Percentiles rank a stretch among this genome's conserved stretches.
phyloP scores from a whole-genome alignment of 2,888 invertebrate species.

The Drosophila quinaria region DNA sequence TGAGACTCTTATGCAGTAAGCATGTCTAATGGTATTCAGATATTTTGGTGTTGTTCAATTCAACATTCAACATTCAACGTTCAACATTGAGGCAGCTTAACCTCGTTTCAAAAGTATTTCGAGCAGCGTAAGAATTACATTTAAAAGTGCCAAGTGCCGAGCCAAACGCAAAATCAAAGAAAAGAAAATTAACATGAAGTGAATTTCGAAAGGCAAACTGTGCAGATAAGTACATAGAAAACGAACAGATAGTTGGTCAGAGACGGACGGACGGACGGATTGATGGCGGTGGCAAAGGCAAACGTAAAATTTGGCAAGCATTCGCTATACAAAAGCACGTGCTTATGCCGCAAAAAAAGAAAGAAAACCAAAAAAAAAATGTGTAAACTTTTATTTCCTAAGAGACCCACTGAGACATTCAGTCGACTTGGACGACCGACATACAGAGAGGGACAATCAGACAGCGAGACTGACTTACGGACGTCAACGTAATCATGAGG shows the following conservation, averaged over 20 bases:
- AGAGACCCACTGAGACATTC: constrained; percentile 71
- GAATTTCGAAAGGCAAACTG: constrained; percentile 64
- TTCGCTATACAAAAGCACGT: constrained; percentile 63
- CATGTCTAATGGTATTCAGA: constrained; percentile 41
- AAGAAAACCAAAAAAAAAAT: constrained; percentile 43
- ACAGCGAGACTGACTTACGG: constrained; percentile 11
- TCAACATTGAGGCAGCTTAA: constrained; percentile 60
- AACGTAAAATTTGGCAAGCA: constrained; percentile 70
- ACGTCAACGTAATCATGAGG: constrained; percentile 74
- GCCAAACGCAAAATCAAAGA: constrained; percentile 71
- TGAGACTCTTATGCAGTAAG: constrained; percentile 18
- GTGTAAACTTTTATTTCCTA: constrained; percentile 76
- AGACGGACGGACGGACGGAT: constrained; percentile 7
- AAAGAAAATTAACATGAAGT: constrained; percentile 77
- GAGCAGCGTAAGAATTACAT: constrained; percentile 65
- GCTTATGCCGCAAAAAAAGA: constrained; percentile 62
- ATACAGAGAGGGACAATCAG: constrained; percentile 10
- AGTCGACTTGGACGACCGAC: constrained; percentile 69
- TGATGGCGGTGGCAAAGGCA: constrained; percentile 25
- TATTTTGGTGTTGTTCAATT: constrained; percentile 38
- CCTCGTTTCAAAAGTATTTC: constrained; percentile 64
- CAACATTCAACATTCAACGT: constrained; percentile 44
- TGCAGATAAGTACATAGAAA: constrained; percentile 60
- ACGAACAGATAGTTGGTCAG: constrained; percentile 9
- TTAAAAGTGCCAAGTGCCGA: constrained; percentile 63